These are phyloP conservation scores for Eira barbara DNA, from an alignment of 2,113 vertebrate genomes.

Conservation along the genomic window DNA sequence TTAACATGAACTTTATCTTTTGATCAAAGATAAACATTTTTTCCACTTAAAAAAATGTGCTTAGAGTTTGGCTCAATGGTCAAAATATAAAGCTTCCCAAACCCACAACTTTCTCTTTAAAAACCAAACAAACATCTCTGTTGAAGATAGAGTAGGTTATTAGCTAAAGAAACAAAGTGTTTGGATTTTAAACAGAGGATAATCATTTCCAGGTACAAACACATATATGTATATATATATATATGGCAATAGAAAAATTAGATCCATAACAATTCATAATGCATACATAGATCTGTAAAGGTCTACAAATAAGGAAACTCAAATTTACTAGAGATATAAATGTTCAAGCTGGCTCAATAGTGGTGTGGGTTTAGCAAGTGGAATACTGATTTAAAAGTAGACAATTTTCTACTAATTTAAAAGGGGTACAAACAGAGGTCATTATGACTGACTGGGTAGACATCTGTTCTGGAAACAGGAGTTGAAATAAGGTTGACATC, in stretches of 20 bases:
- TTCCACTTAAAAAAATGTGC: neutral
- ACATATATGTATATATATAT: neutral
- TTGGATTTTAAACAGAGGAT: conserved; percentile 2
- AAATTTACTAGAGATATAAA: neutral
- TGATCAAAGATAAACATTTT: neutral
- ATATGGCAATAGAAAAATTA: conserved; percentile 2
- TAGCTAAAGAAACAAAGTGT: neutral
- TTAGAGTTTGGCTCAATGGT: neutral
- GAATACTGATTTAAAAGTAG: neutral
- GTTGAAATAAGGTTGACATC: neutral
- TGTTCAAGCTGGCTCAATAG: neutral
- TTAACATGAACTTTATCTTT: conserved; percentile 6
- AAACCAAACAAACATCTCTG: neutral
- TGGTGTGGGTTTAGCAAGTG: neutral
- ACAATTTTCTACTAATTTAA: neutral
- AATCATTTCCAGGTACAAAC: conserved; percentile 8
- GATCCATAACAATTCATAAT: neutral
- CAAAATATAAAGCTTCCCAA: neutral
- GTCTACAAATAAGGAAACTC: conserved; percentile 21
- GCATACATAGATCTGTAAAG: neutral
- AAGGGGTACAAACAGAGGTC: neutral
- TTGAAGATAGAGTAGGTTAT: neutral
- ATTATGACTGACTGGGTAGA: neutral
- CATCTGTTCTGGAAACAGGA: conserved; percentile 26
- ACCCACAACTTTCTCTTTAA: neutral